Conservation (phyloP, 37 sponge, comb jelly and placozoan species). For the Dysidea cf. avara region DNA sequence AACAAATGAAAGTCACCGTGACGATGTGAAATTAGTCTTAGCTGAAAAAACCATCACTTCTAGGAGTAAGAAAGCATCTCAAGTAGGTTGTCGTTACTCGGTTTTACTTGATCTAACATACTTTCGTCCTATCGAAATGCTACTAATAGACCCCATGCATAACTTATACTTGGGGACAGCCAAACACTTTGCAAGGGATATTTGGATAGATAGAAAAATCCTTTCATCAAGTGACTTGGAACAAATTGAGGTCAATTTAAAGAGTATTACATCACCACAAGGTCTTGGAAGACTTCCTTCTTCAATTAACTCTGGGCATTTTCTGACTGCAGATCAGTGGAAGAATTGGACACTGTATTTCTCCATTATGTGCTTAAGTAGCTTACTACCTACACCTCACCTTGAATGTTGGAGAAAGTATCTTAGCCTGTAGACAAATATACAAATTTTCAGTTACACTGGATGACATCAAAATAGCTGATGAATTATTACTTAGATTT, state of each 20-base stretch:
- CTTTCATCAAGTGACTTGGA: neutral
- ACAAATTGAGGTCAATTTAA: neutral
- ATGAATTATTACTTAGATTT: conserved; percentile 32
- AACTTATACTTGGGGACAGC: conserved; percentile 33
- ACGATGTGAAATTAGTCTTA: conserved; percentile 8
- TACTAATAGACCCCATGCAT: conserved; percentile 39
- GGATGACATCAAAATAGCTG: conserved; percentile 22
- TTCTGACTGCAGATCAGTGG: conserved; percentile 16
- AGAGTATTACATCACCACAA: neutral
- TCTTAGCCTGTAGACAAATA: conserved; percentile 17
- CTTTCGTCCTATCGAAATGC: conserved; percentile 23
- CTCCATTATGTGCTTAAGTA: too few species aligned
- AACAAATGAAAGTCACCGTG: conserved; percentile 5
- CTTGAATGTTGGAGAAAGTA: conserved; percentile 22
- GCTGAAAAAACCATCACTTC: conserved; percentile 7
- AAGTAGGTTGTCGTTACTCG: conserved; percentile 37
- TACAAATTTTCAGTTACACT: conserved; percentile 8
- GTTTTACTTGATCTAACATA: conserved; percentile 26
- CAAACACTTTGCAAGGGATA: conserved; percentile 19
- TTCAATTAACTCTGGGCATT: neutral
- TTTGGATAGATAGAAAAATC: conserved; percentile 24
- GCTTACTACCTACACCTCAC: too few species aligned
- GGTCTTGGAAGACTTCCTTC: conserved; percentile 4
- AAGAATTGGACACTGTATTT: conserved; percentile 17
- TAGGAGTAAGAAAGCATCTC: conserved; percentile 3